Conservation (phyloP, 2,797 vertebrate genomes). For the Thamnophis elegans region DNA sequence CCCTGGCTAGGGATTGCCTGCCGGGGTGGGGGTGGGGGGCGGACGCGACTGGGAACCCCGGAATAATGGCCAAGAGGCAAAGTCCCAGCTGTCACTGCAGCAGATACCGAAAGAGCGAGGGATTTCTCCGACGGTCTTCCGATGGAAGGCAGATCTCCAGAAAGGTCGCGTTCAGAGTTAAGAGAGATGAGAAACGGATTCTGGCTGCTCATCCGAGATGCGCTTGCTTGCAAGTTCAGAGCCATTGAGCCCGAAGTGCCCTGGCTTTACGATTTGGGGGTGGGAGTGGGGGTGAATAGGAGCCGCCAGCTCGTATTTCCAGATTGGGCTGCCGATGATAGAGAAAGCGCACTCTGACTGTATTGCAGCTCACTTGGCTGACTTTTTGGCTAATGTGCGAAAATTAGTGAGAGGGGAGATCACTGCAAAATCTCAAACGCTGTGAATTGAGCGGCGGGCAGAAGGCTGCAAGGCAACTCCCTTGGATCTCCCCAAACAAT, state of each 20-base stretch:
- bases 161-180: accelerated
- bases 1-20: not conserved
- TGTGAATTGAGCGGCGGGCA: not conserved
- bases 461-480: not conserved
- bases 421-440: not conserved
- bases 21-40: too few species aligned
- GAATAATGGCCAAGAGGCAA: not conserved
- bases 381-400: not conserved
- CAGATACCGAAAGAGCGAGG: too few species aligned
- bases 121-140: not conserved
- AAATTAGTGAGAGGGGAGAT: not conserved
- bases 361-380: not conserved
- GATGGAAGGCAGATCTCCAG: not conserved
- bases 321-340: not conserved
- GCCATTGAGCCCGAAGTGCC: not conserved
- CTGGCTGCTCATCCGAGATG: not conserved
- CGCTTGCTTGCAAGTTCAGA: too few species aligned
- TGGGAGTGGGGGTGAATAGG: not conserved
- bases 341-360: too few species aligned
- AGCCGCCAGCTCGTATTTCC: not conserved
- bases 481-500: not conserved
- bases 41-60: not conserved
- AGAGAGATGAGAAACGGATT: not conserved
- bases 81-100: constrained; percentile 1
- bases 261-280: not conserved